Base-by-base conservation (phyloP, 1,140 invertebrate genomes). In the Propsilocerus akamusi region DNA sequence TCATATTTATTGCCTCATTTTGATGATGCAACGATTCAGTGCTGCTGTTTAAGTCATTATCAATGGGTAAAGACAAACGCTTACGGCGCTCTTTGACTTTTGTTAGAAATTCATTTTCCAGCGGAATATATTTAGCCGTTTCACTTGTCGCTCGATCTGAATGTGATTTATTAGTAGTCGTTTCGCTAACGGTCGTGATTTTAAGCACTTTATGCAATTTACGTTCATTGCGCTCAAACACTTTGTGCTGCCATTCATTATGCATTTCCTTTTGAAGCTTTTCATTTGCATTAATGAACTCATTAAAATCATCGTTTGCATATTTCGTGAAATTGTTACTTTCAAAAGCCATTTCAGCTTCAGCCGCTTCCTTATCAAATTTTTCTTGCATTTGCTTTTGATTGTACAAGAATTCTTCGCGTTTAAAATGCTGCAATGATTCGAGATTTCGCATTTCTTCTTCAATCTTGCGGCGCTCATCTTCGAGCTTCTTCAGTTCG, bases 181-280 rank as follows among this genome's bases (percentile, higher is more conserved):
- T 49, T 0, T 63, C 56, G 17, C 66, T 60, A 5, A 60, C 25
- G 32, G 53, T 59, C 3, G 70, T 73, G 47, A 88, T 76, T 67
- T 85, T 85, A 14, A 89, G 79, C 12, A 86, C 72, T 63, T 83
- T 86, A 25, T 82, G 75, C 46, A 82, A 74, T 49, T 79, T 81
- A 25, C 85, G 71, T 58, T 86, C 76, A 54, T 82, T 76, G n/a
- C 83, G 71, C 63, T 85, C 81, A 2, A 78, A 72, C 48, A 88
- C 77, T 67, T 86, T 80, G 56, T 73, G 69, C 60, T 85, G 75
- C 63, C 86, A 89, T 63, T 89, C 86, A 52, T 81, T 72, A 59
- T 83, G 86, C 83, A 89, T 87, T 59, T 76, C 72, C 52, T 80
- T 75, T 7, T 82, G 72, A 58, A 86, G 76, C 28, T 73, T 54